These are phyloP conservation scores for Parauchenoglanis punctatus DNA, from an alignment of 2,797 vertebrate species.

Conservation along the genomic window DNA sequence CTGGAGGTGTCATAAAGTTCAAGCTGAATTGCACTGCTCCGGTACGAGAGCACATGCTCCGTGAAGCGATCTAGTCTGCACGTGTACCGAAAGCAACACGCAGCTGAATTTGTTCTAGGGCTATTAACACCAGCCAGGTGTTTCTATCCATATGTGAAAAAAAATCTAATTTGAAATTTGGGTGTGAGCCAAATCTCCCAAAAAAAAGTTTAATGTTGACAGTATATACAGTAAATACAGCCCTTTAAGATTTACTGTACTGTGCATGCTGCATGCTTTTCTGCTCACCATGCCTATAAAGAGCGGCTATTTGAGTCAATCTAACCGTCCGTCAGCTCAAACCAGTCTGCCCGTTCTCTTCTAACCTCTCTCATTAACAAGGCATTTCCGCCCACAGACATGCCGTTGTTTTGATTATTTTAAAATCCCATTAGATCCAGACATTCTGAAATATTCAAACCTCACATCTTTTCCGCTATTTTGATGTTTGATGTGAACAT, in stretches of 20 bases:
- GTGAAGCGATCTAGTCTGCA: not conserved
- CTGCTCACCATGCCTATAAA: not conserved
- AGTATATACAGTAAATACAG: not conserved
- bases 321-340: not conserved
- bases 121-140: not conserved
- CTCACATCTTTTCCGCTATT: not conserved
- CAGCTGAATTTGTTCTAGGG: not conserved
- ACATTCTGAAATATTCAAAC: not conserved
- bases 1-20: slow-evolving; percentile 49
- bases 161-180: not conserved
- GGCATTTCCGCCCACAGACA: not conserved
- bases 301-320: not conserved
- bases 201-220: not conserved
- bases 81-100: not conserved
- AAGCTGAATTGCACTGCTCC: not conserved
- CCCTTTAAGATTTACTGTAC: not conserved
- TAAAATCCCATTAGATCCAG: not conserved
- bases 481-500: not conserved
- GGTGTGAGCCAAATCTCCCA: not conserved
- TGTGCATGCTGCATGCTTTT: not conserved
- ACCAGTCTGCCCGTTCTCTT: not conserved
- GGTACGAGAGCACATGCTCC: not conserved
- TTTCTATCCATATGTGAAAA: not conserved
- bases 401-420: too few relatives aligned
- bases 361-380: not conserved